phyloP scores from a whole-genome alignment of 2,113 vertebrate species.

The Perca flavescens region DNA sequence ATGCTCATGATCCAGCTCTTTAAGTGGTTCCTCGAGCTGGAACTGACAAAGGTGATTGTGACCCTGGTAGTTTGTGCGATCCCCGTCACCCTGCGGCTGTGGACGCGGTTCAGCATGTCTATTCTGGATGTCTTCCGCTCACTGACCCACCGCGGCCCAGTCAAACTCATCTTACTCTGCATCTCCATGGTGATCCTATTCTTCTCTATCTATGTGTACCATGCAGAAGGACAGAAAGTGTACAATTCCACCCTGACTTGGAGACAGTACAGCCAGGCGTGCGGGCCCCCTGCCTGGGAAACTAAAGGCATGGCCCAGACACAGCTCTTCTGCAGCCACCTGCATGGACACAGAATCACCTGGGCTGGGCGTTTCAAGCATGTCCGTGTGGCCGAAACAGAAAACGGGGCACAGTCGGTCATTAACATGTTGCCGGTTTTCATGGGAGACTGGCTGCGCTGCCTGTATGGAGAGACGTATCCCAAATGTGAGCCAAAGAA shows the following conservation, averaged over 20 bases:
- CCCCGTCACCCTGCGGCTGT: constrained; percentile 90
- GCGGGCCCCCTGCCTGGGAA: constrained; percentile 93
- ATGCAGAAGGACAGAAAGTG: constrained; percentile 93
- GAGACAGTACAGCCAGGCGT: constrained; percentile 90
- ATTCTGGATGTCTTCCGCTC: constrained; percentile 86
- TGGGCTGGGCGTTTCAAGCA: constrained; percentile 94
- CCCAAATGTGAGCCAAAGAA: constrained; percentile 88
- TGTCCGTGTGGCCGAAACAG: constrained; percentile 91
- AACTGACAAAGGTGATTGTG: constrained; percentile 91
- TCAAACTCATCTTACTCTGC: constrained; percentile 95
- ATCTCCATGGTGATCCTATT: constrained; percentile 91
- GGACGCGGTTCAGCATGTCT: constrained; percentile 90
- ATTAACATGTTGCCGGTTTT: constrained; percentile 92
- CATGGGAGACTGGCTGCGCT: constrained; percentile 94
- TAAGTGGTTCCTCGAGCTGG: constrained; percentile 93
- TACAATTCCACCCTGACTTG: constrained; percentile 96
- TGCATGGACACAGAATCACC: constrained; percentile 94
- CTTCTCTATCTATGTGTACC: constrained; percentile 93
- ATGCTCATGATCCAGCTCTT: constrained; percentile 89
- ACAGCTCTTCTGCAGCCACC: constrained; percentile 95
- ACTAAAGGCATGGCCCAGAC: constrained; percentile 93
- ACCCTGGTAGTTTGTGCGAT: constrained; percentile 87
- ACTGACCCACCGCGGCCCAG: constrained; percentile 89
- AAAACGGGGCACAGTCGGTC: constrained; percentile 94
- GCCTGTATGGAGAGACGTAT: constrained; percentile 94